phyloP scores from a whole-genome alignment of 2,888 invertebrate species.

The Rotaria macrura region DNA sequence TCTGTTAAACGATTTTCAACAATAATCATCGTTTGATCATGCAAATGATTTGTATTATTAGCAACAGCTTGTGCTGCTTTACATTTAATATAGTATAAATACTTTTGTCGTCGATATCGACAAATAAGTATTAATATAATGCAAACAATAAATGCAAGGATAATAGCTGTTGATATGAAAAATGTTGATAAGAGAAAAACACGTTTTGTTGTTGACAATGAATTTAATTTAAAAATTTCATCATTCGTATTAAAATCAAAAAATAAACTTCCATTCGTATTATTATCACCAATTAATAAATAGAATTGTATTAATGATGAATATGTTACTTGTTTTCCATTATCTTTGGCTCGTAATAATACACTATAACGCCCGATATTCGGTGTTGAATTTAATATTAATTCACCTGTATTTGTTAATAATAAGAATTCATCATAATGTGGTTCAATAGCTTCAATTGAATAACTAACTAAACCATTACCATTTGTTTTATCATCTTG shows the following conservation, averaged over 20 bases:
- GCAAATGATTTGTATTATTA: not conserved
- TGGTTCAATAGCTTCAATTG: not conserved
- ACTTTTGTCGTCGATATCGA: not conserved
- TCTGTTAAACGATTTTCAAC: not conserved
- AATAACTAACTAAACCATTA: not conserved
- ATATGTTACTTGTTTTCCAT: not conserved
- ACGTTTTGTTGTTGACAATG: not conserved
- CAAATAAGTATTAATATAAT: not conserved
- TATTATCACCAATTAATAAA: constrained; percentile 11
- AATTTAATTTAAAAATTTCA: not conserved
- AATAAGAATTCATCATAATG: not conserved
- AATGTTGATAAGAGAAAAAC: not conserved
- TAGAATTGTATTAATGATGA: not conserved
- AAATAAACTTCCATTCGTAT: not conserved
- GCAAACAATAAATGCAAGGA: not conserved
- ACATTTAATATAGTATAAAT: constrained; percentile 4
- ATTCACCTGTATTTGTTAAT: not conserved
- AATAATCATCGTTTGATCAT: not conserved
- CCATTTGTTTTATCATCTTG: not conserved
- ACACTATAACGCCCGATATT: not conserved
- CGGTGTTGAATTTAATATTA: not conserved
- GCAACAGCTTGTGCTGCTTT: not conserved
- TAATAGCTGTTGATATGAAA: not conserved
- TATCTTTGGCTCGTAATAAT: not conserved
- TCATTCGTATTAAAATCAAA: not conserved